Base-by-base conservation (phyloP, 2,888 invertebrate genomes). In the Idaea dimidiata region DNA sequence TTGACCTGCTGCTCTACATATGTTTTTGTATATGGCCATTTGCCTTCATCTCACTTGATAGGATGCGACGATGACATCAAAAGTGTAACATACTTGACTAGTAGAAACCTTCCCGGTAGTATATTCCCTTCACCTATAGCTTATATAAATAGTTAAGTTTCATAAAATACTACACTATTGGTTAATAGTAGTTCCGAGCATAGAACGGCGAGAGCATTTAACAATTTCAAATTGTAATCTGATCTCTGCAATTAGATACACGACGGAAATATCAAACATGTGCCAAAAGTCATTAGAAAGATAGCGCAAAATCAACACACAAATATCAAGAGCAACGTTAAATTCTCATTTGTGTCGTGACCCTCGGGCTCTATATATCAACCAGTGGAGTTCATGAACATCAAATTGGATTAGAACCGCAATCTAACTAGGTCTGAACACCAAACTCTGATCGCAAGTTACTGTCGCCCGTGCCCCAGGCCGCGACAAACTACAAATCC, bases 391-490 rank as follows among this genome's bases (percentile, higher is more conserved):
- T 79, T 77, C 76, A 77, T 71, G 76, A 81, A 80, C 81, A 76
- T 76, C 76, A 75, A 80, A 82, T 81, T 78, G 77, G 78, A 82
- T 82, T 81, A 80, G 77, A 77, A 70, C 79, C 80, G 74, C 78
- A 80, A 81, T 78, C 77, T 78, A 81, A 82, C 80, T 78, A 79
- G 76, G n/a, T n/a, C n/a, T n/a, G n/a, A n/a, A n/a, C n/a, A 74
- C 74, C 68, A 71, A 78, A 77, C 72, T 76, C 72, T 71, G 78
- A 77, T 78, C 77, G 72, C 78, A 77, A 82, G 81, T 80, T 81
- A 74, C 69, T 71, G 69, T 18, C 63, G 63, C 65, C 71, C 68
- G 66, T 70, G 68, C 68, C 33, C 43, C 6, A 43, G 43, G 43
- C 43, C 43, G 8, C 43, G 10, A 43, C 43, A 43, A 43, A 43